Evolutionary conservation across 1,140 invertebrate species (phyloP).

Genomic region (Rhyzopertha dominica): DNA sequence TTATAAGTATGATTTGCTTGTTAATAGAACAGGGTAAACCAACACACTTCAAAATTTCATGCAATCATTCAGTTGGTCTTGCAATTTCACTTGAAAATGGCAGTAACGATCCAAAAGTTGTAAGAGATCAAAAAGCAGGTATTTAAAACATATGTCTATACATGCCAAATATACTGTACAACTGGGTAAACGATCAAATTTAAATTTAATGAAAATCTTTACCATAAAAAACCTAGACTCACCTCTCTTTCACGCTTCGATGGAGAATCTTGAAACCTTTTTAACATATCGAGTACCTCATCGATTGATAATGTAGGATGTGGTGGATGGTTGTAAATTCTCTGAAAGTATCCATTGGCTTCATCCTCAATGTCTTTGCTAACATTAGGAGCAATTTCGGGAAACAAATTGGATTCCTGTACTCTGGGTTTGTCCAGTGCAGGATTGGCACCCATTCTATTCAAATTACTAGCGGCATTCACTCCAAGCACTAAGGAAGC

Average conservation of each 20-base stretch:
- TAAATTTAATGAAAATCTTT: no score
- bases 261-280: slow-evolving; percentile 89
- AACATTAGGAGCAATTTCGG: slow-evolving; percentile 69
- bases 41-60: no score
- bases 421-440: slow-evolving; percentile 59
- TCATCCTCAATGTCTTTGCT: slow-evolving; percentile 97
- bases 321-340: slow-evolving; percentile 96
- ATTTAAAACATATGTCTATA: no score
- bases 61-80: no score
- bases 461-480: slow-evolving; percentile 49
- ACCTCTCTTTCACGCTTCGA: slow-evolving; percentile 80
- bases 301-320: slow-evolving; percentile 88
- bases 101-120: no score
- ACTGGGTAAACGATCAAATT: no score
- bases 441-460: slow-evolving; percentile 53
- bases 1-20: no score
- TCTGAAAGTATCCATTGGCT: slow-evolving; percentile 95
- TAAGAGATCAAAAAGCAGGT: no score
- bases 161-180: no score
- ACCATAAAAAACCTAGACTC: slow-evolving; percentile 27
- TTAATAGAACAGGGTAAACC: no score
- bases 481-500: slow-evolving; percentile 51
- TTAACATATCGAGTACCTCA: slow-evolving; percentile 90
- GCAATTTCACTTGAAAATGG: no score
- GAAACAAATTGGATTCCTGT: slow-evolving; percentile 53